phyloP scores from a whole-genome alignment of 2,888 invertebrate species.

The Luperina nickerlii region DNA sequence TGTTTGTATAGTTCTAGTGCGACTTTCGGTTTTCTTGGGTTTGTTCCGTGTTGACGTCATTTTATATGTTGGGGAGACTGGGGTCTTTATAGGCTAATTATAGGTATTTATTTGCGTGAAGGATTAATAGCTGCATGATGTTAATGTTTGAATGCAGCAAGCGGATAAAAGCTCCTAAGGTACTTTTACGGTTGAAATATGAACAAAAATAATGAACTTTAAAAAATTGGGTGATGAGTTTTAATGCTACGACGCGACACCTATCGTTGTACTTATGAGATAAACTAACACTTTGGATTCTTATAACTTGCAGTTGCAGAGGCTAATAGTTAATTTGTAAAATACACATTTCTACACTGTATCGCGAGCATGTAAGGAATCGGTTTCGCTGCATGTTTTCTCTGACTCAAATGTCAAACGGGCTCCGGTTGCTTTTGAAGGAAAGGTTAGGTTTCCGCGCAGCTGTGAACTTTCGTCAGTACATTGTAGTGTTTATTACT shows the following conservation, averaged over 20 bases:
- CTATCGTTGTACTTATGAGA: not conserved
- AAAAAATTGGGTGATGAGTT: not conserved
- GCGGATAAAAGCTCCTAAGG: not conserved
- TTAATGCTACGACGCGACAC: not conserved
- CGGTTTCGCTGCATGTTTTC: constrained; percentile 34
- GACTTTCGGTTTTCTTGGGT: constrained; percentile 50
- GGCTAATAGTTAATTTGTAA: not conserved
- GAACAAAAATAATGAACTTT: not conserved
- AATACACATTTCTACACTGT: too few species aligned
- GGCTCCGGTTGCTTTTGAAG: constrained; percentile 32
- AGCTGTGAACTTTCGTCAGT: constrained; percentile 48
- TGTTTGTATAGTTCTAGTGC: constrained; percentile 39
- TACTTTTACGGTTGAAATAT: not conserved
- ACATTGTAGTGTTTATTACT: not conserved
- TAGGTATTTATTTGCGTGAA: not conserved
- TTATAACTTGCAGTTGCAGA: not conserved
- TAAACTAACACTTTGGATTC: not conserved
- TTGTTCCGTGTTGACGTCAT: constrained; percentile 57
- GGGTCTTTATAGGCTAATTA: not conserved
- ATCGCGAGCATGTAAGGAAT: not conserved
- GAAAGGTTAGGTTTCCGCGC: constrained; percentile 33
- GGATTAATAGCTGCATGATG: not conserved
- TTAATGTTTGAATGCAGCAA: not conserved
- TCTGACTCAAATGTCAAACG: constrained; percentile 31
- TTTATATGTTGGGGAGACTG: constrained; percentile 10